A percentile compares a stretch with the other conserved stretches of the same genome.
phyloP scores from a whole-genome alignment of 2,797 vertebrate genomes.

The Sebastes cheni region DNA sequence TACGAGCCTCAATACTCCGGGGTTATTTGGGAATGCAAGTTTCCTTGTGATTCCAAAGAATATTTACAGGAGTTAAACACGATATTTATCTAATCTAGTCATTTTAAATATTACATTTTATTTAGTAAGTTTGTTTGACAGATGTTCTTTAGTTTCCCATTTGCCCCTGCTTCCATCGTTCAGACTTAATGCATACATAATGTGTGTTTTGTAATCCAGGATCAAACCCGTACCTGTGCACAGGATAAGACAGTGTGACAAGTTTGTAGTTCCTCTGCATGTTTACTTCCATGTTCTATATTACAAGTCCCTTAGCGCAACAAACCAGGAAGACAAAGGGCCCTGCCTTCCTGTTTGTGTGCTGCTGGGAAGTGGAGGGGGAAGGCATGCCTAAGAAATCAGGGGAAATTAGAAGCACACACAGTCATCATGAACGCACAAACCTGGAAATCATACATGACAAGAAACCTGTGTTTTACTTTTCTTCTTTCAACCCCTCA shows the following conservation, averaged over 20 bases:
- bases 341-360: constrained; percentile 76
- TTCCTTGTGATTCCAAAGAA: neutral
- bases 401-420: constrained; percentile 37
- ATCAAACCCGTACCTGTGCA: neutral
- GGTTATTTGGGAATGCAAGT: neutral
- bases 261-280: constrained; percentile 16
- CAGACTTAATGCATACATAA: no score
- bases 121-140: neutral
- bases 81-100: neutral
- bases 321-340: constrained; percentile 65
- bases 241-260: neutral
- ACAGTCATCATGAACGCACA: neutral
- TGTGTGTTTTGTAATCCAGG: neutral
- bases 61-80: neutral
- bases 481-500: neutral
- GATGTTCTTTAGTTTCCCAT: neutral
- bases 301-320: constrained; percentile 46
- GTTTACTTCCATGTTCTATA: constrained; percentile 49
- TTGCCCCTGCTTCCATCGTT: neutral
- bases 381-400: constrained; percentile 41
- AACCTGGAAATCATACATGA: constrained; percentile 10
- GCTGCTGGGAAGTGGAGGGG: constrained; percentile 54
- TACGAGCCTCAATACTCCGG: neutral
- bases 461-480: neutral
- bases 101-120: no score